Evolutionary conservation across 2,888 invertebrate species (phyloP).

Genomic region (Gandaritis pyraliata): DNA sequence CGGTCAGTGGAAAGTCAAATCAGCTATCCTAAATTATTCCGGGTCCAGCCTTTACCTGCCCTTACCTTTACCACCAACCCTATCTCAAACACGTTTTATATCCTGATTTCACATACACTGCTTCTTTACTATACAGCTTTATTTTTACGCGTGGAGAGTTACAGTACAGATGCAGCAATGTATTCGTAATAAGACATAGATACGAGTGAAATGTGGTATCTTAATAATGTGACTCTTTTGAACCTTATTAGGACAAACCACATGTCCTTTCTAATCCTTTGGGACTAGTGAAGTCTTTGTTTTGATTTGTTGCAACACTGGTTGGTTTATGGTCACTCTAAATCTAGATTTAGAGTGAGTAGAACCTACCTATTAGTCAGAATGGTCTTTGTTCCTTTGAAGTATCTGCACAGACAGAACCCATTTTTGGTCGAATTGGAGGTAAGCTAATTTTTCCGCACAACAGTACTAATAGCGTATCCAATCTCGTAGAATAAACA

Average conservation of each 20-base stretch:
- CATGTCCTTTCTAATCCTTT: constrained; percentile 9
- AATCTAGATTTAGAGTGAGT: too few species aligned
- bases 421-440: too few species aligned
- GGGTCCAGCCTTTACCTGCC: constrained; percentile 13
- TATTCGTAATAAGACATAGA: neutral
- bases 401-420: too few species aligned
- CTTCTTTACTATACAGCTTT: neutral
- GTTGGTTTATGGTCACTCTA: constrained; percentile 1
- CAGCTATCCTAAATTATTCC: neutral
- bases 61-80: neutral
- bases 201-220: neutral
- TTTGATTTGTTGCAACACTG: constrained; percentile 6
- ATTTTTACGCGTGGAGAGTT: neutral
- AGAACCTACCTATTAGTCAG: too few species aligned
- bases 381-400: too few species aligned
- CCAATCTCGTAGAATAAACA: too few species aligned
- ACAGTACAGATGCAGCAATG: neutral
- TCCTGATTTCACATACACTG: neutral
- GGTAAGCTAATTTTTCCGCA: too few species aligned
- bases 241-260: constrained; percentile 25
- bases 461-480: too few species aligned
- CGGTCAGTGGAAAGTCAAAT: constrained; percentile 8
- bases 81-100: neutral
- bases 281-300: constrained; percentile 2
- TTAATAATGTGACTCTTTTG: constrained; percentile 13